Percentiles rank a stretch among this genome's conserved stretches.
phyloP scores from a whole-genome alignment of 2,888 invertebrate genomes.

The Brachycybe producta region DNA sequence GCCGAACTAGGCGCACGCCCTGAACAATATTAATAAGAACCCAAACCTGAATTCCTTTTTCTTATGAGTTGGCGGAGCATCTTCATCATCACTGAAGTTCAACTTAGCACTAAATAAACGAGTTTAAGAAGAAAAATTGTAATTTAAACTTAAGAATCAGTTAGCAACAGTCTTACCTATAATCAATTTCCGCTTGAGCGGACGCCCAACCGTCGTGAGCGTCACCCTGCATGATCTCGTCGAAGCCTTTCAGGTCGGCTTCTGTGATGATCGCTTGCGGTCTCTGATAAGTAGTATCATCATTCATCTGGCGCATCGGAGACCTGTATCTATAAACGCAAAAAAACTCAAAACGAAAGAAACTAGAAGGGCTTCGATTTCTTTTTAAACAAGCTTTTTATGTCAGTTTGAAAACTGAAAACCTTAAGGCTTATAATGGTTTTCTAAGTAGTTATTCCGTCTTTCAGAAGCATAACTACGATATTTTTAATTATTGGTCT shows the following conservation, averaged over 20 bases:
- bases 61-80: slow-evolving; percentile 27
- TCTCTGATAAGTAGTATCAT: slow-evolving; percentile 29
- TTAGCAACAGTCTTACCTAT: slow-evolving; percentile 41
- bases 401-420: too few relatives aligned
- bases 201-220: slow-evolving; percentile 74
- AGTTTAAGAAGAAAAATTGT: slow-evolving; percentile 8
- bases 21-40: not conserved
- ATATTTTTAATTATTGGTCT: too few relatives aligned
- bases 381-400: not conserved
- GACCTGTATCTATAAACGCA: slow-evolving; percentile 22
- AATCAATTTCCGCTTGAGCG: slow-evolving; percentile 82
- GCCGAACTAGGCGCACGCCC: not conserved
- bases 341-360: not conserved
- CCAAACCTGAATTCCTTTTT: slow-evolving; percentile 13
- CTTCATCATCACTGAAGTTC: slow-evolving; percentile 86
- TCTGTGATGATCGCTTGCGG: slow-evolving; percentile 67
- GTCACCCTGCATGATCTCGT: slow-evolving; percentile 60
- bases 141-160: slow-evolving; percentile 7
- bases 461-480: too few relatives aligned
- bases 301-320: slow-evolving; percentile 22
- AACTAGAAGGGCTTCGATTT: not conserved
- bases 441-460: too few relatives aligned
- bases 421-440: too few relatives aligned
- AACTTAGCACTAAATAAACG: slow-evolving; percentile 58
- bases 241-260: slow-evolving; percentile 81